Conservation (phyloP, 2,888 invertebrate genomes). For the Helleia helle region DNA sequence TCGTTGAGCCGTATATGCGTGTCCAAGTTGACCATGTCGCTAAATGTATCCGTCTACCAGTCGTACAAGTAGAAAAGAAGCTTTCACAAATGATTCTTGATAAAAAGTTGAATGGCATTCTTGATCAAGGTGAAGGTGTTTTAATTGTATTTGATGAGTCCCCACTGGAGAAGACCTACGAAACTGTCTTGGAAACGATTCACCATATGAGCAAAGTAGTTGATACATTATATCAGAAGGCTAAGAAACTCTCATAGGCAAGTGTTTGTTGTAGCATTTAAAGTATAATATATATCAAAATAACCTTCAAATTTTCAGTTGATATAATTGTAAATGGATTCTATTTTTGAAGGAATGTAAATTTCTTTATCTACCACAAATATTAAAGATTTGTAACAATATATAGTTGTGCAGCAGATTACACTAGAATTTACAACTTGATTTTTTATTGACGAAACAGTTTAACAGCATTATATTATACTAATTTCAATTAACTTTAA, state of each 20-base stretch:
- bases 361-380: background rate
- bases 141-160: constrained; percentile 98
- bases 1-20: constrained; percentile 98
- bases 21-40: constrained; percentile 97
- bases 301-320: constrained; percentile 60
- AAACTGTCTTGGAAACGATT: constrained; percentile 96
- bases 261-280: constrained; percentile 60
- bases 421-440: constrained; percentile 17
- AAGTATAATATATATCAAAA: constrained; percentile 56
- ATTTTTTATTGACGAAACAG: constrained; percentile 26
- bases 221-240: constrained; percentile 98
- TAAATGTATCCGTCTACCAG: constrained; percentile 89
- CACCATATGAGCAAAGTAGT: constrained; percentile 99
- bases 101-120: constrained; percentile 96
- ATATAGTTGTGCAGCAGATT: background rate
- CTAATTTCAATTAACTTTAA: constrained; percentile 32
- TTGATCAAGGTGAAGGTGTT: constrained; percentile 99
- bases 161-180: constrained; percentile 96
- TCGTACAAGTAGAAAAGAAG: constrained; percentile 96
- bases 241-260: constrained; percentile 94
- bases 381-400: constrained; percentile 2
- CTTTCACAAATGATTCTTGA: constrained; percentile 99
- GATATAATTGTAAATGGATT: constrained; percentile 47
- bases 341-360: constrained; percentile 54
- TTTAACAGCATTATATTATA: constrained; percentile 23